Conservation (phyloP, 2,888 invertebrate genomes). For the Drosophila yooni region DNA sequence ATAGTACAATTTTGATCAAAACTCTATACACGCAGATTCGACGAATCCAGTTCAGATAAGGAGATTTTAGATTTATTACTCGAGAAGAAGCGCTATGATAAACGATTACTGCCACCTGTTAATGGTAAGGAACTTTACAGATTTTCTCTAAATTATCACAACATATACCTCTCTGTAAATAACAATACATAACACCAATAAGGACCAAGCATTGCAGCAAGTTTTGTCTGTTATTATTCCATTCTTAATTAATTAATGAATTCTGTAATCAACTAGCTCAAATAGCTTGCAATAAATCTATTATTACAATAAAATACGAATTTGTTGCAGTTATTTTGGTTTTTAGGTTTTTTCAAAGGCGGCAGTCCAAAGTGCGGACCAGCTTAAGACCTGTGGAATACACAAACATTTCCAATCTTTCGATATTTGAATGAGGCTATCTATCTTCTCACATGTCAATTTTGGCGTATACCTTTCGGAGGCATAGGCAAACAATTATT, state of each 20-base stretch:
- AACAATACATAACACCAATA: constrained; percentile 1
- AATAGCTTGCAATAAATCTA: neutral
- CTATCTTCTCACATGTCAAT: neutral
- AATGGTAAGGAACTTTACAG: constrained; percentile 88
- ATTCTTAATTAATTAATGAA: neutral
- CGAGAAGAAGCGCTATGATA: constrained; percentile 95
- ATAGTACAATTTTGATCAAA: constrained; percentile 4
- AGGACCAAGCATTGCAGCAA: neutral
- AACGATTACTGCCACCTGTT: constrained; percentile 95
- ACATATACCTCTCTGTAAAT: neutral
- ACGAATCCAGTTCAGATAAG: constrained; percentile 96
- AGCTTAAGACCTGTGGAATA: neutral
- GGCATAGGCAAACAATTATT: neutral
- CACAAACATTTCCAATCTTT: neutral
- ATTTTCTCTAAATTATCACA: neutral
- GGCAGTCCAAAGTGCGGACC: neutral
- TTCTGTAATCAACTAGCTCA: neutral
- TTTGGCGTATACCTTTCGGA: neutral
- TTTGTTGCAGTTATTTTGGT: neutral
- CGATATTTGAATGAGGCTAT: neutral
- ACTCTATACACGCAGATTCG: constrained; percentile 88
- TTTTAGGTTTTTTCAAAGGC: neutral
- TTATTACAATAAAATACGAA: neutral
- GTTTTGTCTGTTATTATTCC: neutral
- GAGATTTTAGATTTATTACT: constrained; percentile 96